Evolutionary conservation across 2,888 invertebrate genomes (phyloP), one percentile per base, ranked within the genome.

Genomic region (Drosophila suboccidentalis): DNA sequence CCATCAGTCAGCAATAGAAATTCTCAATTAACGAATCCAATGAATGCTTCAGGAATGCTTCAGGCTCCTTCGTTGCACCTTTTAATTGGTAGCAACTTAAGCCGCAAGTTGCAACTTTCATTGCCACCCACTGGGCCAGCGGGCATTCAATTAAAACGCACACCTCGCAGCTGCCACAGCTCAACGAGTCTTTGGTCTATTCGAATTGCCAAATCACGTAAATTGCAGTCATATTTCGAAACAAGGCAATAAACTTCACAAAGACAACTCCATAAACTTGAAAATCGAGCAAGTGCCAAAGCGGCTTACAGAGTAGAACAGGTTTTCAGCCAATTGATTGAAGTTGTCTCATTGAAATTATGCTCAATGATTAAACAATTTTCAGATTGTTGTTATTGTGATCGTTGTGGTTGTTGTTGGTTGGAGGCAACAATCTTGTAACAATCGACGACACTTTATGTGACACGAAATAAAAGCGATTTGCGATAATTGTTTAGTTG

Each of bases 331-430:
- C 53, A 54, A 71, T 64, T 59, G 59, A 49, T 47, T 47, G 47
- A 61, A 60, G 59, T 62, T 64, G 49, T 41, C 62, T 64, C 75
- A 85, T 68, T 72, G 69, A 71, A 90, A 91, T 87, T 82, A 89
- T 85, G 86, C 76, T 77, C 80, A 71, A 88, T 86, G 81, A 90
- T 88, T 89, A 82, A 89, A 87, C 82, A 82, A 80, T 87, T 88
- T 89, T 74, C 64, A 61, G 61, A 39, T 68, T 41, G 64, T 65
- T 59, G 59, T 46, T 67, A 36, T 59, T 58, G 61, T 57, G 26
- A 5, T 46, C 51, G 44, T 15, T 65, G 36, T 36, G 19, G 47
- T 58, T 39, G 58, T 38, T 34, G 49, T 32, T 43, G 46, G 26
- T 58, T 38, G 29, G n/a, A 26, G 43, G 3, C 53, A 61, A 68